A percentile compares a stretch with the other conserved stretches of the same genome.
phyloP scores from a whole-genome alignment of 2,888 invertebrate species.

The Buathra laborator region DNA sequence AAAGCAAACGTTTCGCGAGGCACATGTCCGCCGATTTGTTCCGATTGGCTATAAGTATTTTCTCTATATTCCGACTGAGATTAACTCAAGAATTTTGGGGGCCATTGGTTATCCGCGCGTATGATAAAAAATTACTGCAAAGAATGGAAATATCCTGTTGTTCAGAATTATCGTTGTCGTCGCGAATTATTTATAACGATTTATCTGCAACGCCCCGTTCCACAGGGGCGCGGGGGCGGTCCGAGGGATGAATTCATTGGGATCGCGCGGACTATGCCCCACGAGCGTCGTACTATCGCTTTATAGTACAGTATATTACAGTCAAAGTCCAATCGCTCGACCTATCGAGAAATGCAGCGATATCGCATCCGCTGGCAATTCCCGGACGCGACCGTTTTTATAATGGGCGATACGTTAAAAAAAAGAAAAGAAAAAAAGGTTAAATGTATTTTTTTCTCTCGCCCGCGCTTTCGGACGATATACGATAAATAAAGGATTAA shows the following conservation, averaged over 20 bases:
- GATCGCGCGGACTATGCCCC: not conserved
- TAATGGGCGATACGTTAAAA: constrained; percentile 1
- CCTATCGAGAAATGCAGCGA: not conserved
- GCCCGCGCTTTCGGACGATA: not conserved
- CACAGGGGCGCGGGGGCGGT: not conserved
- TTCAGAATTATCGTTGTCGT: constrained; percentile 46
- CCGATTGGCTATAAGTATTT: constrained; percentile 47
- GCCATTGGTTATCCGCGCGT: not conserved
- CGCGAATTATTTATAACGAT: constrained; percentile 58
- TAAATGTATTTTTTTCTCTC: constrained; percentile 24
- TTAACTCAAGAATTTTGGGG: constrained; percentile 48
- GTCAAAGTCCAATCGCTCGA: not conserved
- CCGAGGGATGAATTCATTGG: not conserved
- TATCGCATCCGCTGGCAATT: not conserved
- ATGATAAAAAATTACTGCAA: too few relatives aligned
- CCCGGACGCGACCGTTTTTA: not conserved
- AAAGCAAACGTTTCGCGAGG: constrained; percentile 52
- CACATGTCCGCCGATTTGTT: constrained; percentile 55
- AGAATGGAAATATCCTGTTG: constrained; percentile 32
- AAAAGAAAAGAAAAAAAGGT: constrained; percentile 25
- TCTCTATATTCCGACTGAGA: not conserved
- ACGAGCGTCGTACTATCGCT: not conserved
- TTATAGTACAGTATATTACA: not conserved
- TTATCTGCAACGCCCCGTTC: constrained; percentile 39
- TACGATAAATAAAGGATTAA: constrained; percentile 38